Conservation (phyloP, 2,113 vertebrate species). For the Loxodonta africana region DNA sequence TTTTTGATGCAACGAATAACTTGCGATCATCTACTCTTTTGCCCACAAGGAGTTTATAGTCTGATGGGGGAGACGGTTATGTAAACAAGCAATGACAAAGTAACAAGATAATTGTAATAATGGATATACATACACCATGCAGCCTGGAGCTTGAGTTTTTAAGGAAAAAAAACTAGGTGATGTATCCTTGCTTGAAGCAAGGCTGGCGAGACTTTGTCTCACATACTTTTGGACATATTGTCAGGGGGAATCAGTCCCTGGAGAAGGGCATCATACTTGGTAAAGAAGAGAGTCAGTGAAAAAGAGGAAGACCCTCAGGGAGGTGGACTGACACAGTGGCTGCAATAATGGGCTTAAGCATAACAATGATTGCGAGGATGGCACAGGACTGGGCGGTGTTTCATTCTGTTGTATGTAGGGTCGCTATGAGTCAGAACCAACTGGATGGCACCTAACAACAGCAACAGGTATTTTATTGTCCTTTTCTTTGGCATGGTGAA, state of each 20-base stretch:
- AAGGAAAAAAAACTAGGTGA: background rate
- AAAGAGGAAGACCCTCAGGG: background rate
- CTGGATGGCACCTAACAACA: too few relatives aligned
- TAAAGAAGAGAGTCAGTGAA: too few relatives aligned
- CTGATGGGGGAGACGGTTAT: background rate
- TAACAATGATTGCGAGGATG: background rate
- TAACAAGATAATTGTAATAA: background rate
- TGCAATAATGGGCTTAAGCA: background rate
- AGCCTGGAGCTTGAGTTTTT: background rate
- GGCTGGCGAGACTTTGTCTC: too few relatives aligned
- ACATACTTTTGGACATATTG: too few relatives aligned
- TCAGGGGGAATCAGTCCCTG: too few relatives aligned
- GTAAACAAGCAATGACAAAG: slow-evolving; percentile 22
- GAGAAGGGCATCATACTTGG: too few relatives aligned
- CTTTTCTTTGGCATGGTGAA: background rate
- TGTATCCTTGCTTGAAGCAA: too few relatives aligned
- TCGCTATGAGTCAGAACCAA: too few relatives aligned
- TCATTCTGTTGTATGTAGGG: background rate
- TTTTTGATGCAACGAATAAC: slow-evolving; percentile 12
- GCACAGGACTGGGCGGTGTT: background rate
- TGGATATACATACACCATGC: background rate
- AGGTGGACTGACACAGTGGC: background rate
- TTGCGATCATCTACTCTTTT: background rate
- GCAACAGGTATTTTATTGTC: background rate
- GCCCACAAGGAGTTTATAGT: background rate